Evolutionary conservation across 2,113 vertebrate species (phyloP).

Genomic region (Brachypodius melanocephalos): DNA sequence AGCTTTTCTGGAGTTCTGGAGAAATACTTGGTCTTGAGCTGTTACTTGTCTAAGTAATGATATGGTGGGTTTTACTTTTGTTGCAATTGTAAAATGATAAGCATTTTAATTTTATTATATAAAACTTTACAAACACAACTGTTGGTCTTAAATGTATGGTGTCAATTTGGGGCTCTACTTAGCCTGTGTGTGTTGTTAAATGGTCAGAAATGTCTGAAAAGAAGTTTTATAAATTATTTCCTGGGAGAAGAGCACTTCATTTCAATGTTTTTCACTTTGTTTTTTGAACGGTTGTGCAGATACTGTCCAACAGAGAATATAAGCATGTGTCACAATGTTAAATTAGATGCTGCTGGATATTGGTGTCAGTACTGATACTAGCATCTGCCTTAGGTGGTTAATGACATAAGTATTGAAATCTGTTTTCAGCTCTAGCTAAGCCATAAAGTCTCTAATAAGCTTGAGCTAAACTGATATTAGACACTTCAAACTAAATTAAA

Average conservation of each 20-base stretch:
- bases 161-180: background rate
- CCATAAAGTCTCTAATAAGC: background rate
- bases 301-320: background rate
- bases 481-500: constrained; percentile 7
- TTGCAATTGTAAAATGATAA: background rate
- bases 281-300: background rate
- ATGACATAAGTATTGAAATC: background rate
- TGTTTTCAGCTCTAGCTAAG: background rate
- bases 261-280: background rate
- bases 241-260: background rate
- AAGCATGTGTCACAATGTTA: background rate
- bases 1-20: background rate
- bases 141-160: background rate
- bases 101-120: background rate
- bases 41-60: background rate
- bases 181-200: background rate
- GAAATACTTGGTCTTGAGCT: background rate
- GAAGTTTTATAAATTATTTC: background rate
- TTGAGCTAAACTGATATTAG: background rate
- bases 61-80: background rate
- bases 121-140: background rate
- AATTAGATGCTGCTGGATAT: background rate
- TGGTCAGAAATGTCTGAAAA: background rate
- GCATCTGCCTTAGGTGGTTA: background rate
- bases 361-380: background rate